These are phyloP conservation scores for Drosophila quadrilineata DNA, from an alignment of 1,140 invertebrate species.

Conservation along the genomic window DNA sequence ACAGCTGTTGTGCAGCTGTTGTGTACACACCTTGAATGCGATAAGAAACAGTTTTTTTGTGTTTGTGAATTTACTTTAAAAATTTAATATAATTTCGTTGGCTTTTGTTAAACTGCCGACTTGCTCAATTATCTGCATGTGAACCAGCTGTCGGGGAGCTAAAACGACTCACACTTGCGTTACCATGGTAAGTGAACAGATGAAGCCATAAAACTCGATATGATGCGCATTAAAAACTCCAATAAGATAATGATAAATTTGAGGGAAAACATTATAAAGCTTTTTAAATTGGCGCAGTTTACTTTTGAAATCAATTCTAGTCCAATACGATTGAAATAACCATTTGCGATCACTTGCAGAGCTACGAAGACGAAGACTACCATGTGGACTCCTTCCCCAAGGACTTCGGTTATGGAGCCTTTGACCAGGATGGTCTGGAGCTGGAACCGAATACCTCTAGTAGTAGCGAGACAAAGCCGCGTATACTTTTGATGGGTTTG, in stretches of 20 bases:
- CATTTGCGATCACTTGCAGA: too few relatives aligned
- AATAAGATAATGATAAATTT: conserved; percentile 11
- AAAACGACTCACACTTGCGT: conserved; percentile 12
- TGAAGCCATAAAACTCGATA: conserved; percentile 49
- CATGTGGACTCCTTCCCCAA: conserved; percentile 92
- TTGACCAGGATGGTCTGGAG: conserved; percentile 86
- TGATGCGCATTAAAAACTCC: background rate
- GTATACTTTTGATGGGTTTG: conserved; percentile 97
- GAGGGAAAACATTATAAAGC: too few relatives aligned
- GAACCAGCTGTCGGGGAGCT: conserved; percentile 10
- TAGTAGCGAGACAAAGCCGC: conserved; percentile 86
- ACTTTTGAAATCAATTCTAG: background rate
- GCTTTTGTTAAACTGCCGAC: conserved; percentile 23
- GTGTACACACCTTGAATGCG: conserved; percentile 57
- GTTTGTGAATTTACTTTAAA: conserved; percentile 35
- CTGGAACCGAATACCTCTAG: conserved; percentile 50
- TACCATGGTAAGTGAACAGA: conserved; percentile 65
- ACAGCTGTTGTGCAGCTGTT: conserved; percentile 48
- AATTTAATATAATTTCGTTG: conserved; percentile 35
- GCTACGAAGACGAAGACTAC: conserved; percentile 86
- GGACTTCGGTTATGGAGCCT: conserved; percentile 94
- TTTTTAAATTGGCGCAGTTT: background rate
- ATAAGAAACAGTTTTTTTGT: conserved; percentile 63
- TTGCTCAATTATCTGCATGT: conserved; percentile 17
- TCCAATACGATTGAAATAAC: too few relatives aligned